Evolutionary conservation across 2,113 vertebrate species (phyloP), one percentile per base, ranked within the genome.

Genomic region (Percina caprodes): DNA sequence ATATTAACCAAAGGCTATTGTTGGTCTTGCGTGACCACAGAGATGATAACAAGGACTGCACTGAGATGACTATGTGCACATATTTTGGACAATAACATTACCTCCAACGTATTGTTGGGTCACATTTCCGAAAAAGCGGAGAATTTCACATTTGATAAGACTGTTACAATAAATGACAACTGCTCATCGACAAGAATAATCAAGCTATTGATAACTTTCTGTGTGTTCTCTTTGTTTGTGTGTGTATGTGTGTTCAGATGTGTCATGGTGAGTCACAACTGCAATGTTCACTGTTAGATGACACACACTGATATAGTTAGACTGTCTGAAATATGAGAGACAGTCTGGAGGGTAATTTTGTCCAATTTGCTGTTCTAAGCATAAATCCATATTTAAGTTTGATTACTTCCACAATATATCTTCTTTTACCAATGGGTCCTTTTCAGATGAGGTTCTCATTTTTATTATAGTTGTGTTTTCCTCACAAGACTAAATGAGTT

Each of bases 231-330:
- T 35, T 35, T 35, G 6, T 35, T 8, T 49, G 5, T 42, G 9
- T 66, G 6, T 42, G 5, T 35, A 23, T 46, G 59, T 33, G 56
- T 46, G 49, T 54, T 77, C 55, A 71, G 74, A 75, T 85, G 65
- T 74, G 75, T 83, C 79, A 81, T 21, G 13, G 26, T 91, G 87
- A 93, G 73, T 91, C 84, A 90, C 1, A 16, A 42, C 71, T 62
- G 19, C 42, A 83, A 23, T 67, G 56, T 80, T 87, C 80, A 71
- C 71, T 80, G 67, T 60, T 68, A 46, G 85, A 89, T 90, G 90
- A 92, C 86, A 88, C 88, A 90, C 77, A 60, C 80, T 80, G 83
- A 86, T 86, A 80, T 18, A 71, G 67, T 59, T 61, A 74, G 49
- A 61, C 80, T 74, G 91, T 84, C 86, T 90, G 80, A 81, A 58